These are phyloP conservation scores for Polypterus bichir DNA, from an alignment of 2,113 vertebrate genomes.

Conservation along the genomic window DNA sequence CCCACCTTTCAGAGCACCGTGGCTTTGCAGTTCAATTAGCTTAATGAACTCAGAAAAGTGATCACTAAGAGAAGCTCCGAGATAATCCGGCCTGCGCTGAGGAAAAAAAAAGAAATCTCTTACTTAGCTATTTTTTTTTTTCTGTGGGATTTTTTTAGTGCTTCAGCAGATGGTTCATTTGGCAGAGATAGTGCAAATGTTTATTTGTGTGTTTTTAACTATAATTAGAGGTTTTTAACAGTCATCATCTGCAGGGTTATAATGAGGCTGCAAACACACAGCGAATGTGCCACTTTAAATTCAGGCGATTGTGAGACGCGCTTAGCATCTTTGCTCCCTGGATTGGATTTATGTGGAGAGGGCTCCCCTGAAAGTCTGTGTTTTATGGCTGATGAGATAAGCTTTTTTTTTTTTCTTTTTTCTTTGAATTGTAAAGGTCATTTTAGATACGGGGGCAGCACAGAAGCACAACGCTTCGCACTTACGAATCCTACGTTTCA, in stretches of 20 bases:
- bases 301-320: conserved; percentile 19
- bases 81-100: conserved; percentile 53
- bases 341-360: background rate
- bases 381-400: conserved; percentile 33
- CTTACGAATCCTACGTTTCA: conserved; percentile 10
- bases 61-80: conserved; percentile 65
- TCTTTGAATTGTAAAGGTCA: conserved; percentile 18
- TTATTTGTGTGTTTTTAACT: conserved; percentile 76
- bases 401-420: conserved; percentile 12
- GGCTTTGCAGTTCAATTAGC: conserved; percentile 66
- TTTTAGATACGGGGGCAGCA: conserved; percentile 19
- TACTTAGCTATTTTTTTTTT: conserved; percentile 53
- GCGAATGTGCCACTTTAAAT: conserved; percentile 35
- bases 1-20: conserved; percentile 49
- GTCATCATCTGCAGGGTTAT: conserved; percentile 58
- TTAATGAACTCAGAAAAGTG: conserved; percentile 59
- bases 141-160: conserved; percentile 30
- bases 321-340: background rate
- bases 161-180: conserved; percentile 79
- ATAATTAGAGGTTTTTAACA: conserved; percentile 71
- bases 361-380: conserved; percentile 20
- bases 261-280: conserved; percentile 68
- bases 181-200: conserved; percentile 74
- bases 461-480: background rate
- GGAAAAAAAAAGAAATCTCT: conserved; percentile 48